phyloP scores from a whole-genome alignment of 1,140 invertebrate species.

The Drosophila ironensis region DNA sequence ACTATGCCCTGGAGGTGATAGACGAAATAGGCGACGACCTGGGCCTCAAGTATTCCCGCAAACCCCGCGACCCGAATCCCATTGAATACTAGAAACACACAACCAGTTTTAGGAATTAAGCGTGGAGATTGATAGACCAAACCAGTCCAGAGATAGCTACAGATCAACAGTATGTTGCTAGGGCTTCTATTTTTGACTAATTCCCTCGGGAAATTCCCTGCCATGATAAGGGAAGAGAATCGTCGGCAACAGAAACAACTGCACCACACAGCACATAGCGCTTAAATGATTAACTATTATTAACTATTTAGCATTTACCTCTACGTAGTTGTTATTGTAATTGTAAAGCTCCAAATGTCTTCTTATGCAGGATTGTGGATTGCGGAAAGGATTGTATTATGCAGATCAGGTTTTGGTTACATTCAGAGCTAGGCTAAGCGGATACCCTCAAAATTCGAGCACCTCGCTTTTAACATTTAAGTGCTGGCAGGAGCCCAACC shows the following conservation, averaged over 20 bases:
- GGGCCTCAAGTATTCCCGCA: slow-evolving; percentile 88
- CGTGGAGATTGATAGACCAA: slow-evolving; percentile 15
- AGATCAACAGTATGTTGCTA: background rate
- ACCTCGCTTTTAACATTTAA: slow-evolving; percentile 47
- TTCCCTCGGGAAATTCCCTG: background rate
- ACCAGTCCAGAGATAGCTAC: background rate
- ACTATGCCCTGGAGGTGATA: slow-evolving; percentile 90
- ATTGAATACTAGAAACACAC: slow-evolving; percentile 83
- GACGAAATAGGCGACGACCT: slow-evolving; percentile 87
- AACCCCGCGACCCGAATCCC: slow-evolving; percentile 83
- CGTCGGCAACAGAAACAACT: background rate
- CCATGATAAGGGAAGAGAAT: background rate
- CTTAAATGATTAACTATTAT: slow-evolving; percentile 33
- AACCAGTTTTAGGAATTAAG: slow-evolving; percentile 11
- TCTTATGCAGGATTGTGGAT: slow-evolving; percentile 1
- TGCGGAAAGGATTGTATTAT: slow-evolving; percentile 2
- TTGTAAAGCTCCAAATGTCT: slow-evolving; percentile 41
- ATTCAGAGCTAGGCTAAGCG: slow-evolving; percentile 22
- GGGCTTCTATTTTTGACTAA: slow-evolving; percentile 22
- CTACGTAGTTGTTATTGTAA: slow-evolving; percentile 40
- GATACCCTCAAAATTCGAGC: slow-evolving; percentile 7
- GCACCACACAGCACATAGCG: slow-evolving; percentile 18
- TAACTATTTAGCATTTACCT: slow-evolving; percentile 39
- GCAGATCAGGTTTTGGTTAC: slow-evolving; percentile 22
- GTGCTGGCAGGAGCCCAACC: slow-evolving; percentile 11